Base-by-base conservation (phyloP, 1,140 invertebrate species). In the Meteorus sp. region DNA sequence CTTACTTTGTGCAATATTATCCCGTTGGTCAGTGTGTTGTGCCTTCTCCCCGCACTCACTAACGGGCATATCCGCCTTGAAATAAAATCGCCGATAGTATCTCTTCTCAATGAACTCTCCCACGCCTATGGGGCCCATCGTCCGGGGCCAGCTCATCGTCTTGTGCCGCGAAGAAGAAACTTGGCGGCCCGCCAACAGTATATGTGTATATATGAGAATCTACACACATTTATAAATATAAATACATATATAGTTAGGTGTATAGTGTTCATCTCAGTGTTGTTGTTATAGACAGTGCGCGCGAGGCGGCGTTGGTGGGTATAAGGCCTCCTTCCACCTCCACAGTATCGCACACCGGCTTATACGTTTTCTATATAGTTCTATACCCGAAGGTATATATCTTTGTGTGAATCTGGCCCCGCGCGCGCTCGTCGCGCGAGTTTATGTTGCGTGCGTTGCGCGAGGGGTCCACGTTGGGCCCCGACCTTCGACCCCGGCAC, bases 51-150 rank as follows among this genome's bases (percentile, higher is more conserved):
- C 52, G 47, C 15, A 2, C 39, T 37, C 54, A 56, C 66, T 76
- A 77, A 77, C 74, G 74, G 75, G 71, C 69, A 79, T 76, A 77
- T 75, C 73, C 76, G 75, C 68, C 71, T 77, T 73, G 70, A 73
- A 78, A 78, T 79, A 78, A 77, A 78, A 78, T 78, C 77, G 73
- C 71, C 69, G 77, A 79, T 79, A 79, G 70, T 77, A 79, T 78
- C 76, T 79, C 68, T 75, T 65, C 75, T 77, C 69, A 79, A 79
- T 77, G 75, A 77, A 79, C 77, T 79, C 77, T 79, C 77, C 75
- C 77, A 79, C 77, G 77, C 77, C 76, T 79, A 77, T 78, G 68
- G 69, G 60, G 65, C 63, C 63, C 48, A 45, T 59, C 59, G 62
- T 67, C 65, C 61, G 13, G 44, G 47, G 43, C 22, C 20, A 7